These are phyloP conservation scores for Guaruba guarouba DNA, from an alignment of 2,113 vertebrate genomes.

Conservation along the genomic window DNA sequence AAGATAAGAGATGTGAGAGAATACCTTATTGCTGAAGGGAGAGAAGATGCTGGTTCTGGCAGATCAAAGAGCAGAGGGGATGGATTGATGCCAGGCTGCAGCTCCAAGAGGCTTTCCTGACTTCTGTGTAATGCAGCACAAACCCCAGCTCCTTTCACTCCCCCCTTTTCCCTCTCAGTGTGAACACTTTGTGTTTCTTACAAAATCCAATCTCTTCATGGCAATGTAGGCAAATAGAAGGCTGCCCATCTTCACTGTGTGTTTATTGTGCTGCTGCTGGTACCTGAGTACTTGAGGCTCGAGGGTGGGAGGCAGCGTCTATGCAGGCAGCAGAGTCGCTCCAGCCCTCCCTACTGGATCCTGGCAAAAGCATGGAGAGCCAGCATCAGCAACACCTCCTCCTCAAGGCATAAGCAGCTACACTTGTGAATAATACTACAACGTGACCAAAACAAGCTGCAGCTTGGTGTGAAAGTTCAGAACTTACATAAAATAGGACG, in stretches of 20 bases:
- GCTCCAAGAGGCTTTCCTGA: background rate
- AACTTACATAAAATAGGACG: background rate
- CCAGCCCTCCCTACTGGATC: background rate
- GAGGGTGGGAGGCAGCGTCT: background rate
- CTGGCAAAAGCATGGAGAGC: background rate
- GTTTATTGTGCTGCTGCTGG: background rate
- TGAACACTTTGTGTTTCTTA: rapidly evolving
- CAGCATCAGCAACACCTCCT: background rate
- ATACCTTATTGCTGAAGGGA: background rate
- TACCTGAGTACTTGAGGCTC: background rate
- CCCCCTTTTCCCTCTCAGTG: background rate
- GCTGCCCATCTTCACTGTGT: background rate
- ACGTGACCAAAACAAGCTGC: background rate
- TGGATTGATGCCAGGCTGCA: background rate
- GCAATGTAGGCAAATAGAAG: background rate
- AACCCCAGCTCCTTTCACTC: background rate
- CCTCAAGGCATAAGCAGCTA: background rate
- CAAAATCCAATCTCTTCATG: rapidly evolving
- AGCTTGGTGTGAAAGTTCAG: background rate
- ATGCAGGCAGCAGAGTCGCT: background rate
- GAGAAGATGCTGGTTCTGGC: background rate
- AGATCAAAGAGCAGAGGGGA: background rate
- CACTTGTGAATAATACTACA: background rate
- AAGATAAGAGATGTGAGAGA: slow-evolving; percentile 13
- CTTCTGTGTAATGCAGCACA: background rate